Evolutionary conservation across 2,888 invertebrate genomes (phyloP).

Genomic region (Agrotis puta): DNA sequence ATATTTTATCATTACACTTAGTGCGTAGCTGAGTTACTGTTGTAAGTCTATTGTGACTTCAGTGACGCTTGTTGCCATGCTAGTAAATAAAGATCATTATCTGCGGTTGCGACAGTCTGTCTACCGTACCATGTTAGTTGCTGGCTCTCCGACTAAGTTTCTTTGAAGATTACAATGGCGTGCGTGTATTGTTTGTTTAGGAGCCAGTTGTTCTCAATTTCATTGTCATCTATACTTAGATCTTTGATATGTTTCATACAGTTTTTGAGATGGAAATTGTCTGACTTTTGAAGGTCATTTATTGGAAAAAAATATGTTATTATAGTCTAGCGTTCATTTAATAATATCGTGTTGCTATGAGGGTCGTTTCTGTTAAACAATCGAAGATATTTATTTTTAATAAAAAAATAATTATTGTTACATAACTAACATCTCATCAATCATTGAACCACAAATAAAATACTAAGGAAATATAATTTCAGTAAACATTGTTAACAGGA

Average conservation of each 20-base stretch:
- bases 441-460: background rate
- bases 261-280: background rate
- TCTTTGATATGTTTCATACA: background rate
- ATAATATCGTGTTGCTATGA: conserved; percentile 16
- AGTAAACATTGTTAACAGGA: background rate
- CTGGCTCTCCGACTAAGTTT: conserved; percentile 29
- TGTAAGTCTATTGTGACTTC: background rate
- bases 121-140: conserved; percentile 34
- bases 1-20: background rate
- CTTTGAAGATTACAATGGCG: conserved; percentile 28
- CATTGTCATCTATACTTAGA: conserved; percentile 23
- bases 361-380: conserved; percentile 7
- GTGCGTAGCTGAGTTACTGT: background rate
- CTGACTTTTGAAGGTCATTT: conserved; percentile 25
- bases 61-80: conserved; percentile 50
- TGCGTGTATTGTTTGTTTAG: conserved; percentile 19
- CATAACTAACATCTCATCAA: too few species aligned
- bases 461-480: background rate
- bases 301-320: conserved; percentile 3
- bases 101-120: conserved; percentile 48
- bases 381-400: background rate
- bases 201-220: conserved; percentile 21
- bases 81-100: conserved; percentile 48
- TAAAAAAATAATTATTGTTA: too few species aligned
- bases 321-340: conserved; percentile 14